These are phyloP conservation scores for Hoplias malabaricus DNA, from an alignment of 2,113 vertebrate genomes.

Conservation along the genomic window DNA sequence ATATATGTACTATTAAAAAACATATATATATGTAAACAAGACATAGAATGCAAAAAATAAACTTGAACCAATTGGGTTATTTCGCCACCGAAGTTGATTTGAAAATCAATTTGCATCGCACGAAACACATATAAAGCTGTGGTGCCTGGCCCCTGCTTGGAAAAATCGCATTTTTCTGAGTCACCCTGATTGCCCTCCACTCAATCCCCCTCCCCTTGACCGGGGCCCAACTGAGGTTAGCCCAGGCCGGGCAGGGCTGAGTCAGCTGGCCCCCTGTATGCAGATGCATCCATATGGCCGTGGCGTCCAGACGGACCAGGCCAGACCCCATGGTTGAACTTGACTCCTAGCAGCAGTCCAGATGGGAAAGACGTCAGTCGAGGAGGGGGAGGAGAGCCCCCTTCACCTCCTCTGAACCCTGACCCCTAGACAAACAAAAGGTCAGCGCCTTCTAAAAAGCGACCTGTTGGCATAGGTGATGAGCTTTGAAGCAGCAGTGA, in stretches of 20 bases:
- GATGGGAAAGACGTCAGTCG: constrained; percentile 62
- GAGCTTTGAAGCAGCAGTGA: neutral
- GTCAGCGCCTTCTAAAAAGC: neutral
- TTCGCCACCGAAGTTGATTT: constrained; percentile 57
- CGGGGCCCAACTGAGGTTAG: neutral
- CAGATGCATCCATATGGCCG: constrained; percentile 76
- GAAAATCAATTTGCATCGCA: constrained; percentile 70
- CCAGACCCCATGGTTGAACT: constrained; percentile 75
- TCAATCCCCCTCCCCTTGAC: neutral
- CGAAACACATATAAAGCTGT: constrained; percentile 63
- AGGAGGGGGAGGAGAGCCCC: constrained; percentile 16
- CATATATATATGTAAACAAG: neutral
- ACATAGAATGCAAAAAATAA: constrained; percentile 59
- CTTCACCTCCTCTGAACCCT: constrained; percentile 71
- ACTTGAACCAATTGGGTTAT: constrained; percentile 57
- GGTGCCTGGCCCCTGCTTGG: constrained; percentile 56
- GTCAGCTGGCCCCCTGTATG: constrained; percentile 68
- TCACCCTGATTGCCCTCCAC: constrained; percentile 51
- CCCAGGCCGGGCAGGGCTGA: constrained; percentile 42
- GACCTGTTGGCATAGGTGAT: constrained; percentile 22
- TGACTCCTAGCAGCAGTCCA: constrained; percentile 72
- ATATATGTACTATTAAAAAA: constrained; percentile 39
- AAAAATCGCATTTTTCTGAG: constrained; percentile 70
- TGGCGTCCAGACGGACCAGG: constrained; percentile 67
- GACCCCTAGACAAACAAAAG: constrained; percentile 45